These are phyloP conservation scores for Spinibarbus caldwelli DNA, from an alignment of 2,797 vertebrate species.

Conservation along the genomic window DNA sequence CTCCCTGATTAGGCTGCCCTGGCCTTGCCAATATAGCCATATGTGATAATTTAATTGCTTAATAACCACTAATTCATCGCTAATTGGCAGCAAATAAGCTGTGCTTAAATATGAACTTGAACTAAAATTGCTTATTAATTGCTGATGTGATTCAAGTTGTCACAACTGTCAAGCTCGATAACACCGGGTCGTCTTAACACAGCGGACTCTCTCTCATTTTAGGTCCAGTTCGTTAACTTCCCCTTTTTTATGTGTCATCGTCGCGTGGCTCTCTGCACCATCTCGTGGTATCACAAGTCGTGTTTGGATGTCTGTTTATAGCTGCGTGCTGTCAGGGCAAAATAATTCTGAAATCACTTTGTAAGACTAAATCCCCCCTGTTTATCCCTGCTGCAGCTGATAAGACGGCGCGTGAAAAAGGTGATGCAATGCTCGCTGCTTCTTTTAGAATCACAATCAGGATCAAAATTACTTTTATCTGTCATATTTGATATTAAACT, in stretches of 20 bases:
- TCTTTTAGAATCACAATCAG: constrained; percentile 2
- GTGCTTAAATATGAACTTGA: constrained; percentile 40
- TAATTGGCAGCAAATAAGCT: constrained; percentile 48
- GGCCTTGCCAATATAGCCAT: constrained; percentile 14
- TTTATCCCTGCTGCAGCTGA: constrained; percentile 42
- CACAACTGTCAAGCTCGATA: constrained; percentile 41
- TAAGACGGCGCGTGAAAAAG: neutral
- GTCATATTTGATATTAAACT: neutral
- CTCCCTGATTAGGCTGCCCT: constrained; percentile 27
- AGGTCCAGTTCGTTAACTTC: constrained; percentile 23
- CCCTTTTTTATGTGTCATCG: neutral
- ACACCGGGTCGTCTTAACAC: constrained; percentile 19
- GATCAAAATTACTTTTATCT: constrained; percentile 31
- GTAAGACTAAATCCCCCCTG: constrained; percentile 38
- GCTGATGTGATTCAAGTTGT: constrained; percentile 44
- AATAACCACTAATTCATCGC: constrained; percentile 41
- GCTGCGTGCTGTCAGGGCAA: constrained; percentile 11
- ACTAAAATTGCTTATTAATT: constrained; percentile 51
- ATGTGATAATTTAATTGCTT: constrained; percentile 44
- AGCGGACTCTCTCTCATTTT: constrained; percentile 1
- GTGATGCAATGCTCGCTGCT: constrained; percentile 28
- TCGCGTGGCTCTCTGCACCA: neutral
- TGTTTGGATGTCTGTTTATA: constrained; percentile 38
- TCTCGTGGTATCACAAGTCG: constrained; percentile 14
- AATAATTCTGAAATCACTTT: constrained; percentile 39